A percentile compares a stretch with the other conserved stretches of the same genome.
Evolutionary conservation across 2,888 invertebrate genomes (phyloP).

Genomic region (Galerucella calmariensis): DNA sequence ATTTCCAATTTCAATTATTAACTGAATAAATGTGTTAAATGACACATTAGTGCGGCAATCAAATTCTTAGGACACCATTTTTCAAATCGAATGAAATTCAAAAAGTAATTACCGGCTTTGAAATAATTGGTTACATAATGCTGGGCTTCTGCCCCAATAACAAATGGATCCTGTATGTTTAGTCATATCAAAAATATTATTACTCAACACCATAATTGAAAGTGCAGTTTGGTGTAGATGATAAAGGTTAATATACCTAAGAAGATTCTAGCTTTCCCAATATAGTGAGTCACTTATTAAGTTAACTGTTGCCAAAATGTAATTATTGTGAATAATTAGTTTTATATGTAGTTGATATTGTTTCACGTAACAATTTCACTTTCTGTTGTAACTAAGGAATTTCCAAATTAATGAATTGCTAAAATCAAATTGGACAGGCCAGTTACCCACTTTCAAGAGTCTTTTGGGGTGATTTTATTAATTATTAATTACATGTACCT

Average conservation of each 20-base stretch:
- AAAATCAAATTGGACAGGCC: no score
- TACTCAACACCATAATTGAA: neutral
- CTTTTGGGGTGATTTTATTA: no score
- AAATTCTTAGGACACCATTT: neutral
- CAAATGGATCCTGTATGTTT: neutral
- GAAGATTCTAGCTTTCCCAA: neutral
- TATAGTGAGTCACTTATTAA: neutral
- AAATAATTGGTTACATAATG: neutral
- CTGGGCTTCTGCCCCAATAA: no score
- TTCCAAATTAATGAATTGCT: no score
- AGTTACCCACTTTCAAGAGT: no score
- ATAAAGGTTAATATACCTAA: neutral
- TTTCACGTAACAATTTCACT: no score
- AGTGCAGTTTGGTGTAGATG: slow-evolving; percentile 7
- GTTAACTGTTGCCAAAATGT: neutral
- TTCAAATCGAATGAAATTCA: neutral
- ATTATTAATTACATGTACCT: no score
- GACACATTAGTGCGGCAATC: neutral
- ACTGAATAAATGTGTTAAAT: neutral
- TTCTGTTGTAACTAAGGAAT: no score
- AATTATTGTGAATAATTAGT: neutral
- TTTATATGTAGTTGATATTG: neutral
- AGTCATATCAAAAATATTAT: neutral
- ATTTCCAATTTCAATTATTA: neutral
- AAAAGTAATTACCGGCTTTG: neutral